phyloP scores from a whole-genome alignment of 2,888 invertebrate genomes.

The Doris montereyensis region DNA sequence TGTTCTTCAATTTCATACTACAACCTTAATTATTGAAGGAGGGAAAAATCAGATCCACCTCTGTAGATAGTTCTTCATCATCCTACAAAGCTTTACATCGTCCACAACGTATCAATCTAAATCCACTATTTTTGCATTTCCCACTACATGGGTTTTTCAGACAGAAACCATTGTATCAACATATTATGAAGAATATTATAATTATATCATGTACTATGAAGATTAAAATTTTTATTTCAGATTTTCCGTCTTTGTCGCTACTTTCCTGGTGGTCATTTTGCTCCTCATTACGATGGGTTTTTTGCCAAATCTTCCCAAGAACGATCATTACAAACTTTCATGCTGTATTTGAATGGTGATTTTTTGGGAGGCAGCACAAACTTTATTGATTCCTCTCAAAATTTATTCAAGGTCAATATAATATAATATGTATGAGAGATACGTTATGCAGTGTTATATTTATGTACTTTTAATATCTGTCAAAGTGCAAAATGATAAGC shows the following conservation, averaged over 20 bases:
- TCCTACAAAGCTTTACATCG: too few species aligned
- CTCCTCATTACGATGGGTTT: constrained; percentile 69
- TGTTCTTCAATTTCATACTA: too few species aligned
- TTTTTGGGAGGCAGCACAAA: constrained; percentile 67
- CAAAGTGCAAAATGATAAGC: too few species aligned
- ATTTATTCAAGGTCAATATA: constrained; percentile 55
- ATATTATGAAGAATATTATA: neutral
- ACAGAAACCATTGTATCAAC: neutral
- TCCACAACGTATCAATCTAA: too few species aligned
- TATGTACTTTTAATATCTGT: too few species aligned
- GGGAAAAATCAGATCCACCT: too few species aligned
- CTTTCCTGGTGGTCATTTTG: constrained; percentile 66
- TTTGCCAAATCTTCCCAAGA: constrained; percentile 52
- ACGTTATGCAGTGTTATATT: too few species aligned
- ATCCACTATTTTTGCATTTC: neutral
- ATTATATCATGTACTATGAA: neutral
- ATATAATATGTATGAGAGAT: too few species aligned
- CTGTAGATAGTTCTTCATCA: too few species aligned
- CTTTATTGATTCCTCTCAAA: constrained; percentile 64
- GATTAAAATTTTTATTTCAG: constrained; percentile 44
- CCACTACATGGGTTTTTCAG: neutral
- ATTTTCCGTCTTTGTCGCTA: constrained; percentile 65
- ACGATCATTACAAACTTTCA: constrained; percentile 65
- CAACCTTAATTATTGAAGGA: too few species aligned
- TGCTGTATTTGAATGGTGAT: constrained; percentile 67